phyloP scores from a whole-genome alignment of 1,140 invertebrate genomes.

The Panonychus citri region DNA sequence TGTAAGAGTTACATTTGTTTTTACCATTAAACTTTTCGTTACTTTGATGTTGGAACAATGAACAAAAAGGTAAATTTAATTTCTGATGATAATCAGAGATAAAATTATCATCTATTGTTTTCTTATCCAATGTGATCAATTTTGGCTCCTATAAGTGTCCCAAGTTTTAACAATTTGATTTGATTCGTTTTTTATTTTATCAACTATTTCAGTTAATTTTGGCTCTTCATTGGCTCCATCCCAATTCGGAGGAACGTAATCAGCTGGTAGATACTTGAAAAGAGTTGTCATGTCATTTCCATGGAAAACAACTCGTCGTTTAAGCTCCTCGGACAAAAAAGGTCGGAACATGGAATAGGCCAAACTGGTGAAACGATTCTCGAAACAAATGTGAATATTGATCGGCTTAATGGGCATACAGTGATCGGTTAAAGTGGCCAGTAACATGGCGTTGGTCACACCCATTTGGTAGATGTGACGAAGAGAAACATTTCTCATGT shows the following conservation, averaged over 20 bases:
- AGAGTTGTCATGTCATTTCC: not conserved
- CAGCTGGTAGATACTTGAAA: not conserved
- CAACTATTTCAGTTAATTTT: too few relatives aligned
- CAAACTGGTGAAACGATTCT: not conserved
- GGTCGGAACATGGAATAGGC: not conserved
- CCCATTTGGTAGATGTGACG: not conserved
- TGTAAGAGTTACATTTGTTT: too few relatives aligned
- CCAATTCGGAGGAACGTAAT: not conserved
- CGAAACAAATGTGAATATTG: not conserved
- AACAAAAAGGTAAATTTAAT: too few relatives aligned
- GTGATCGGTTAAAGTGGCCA: not conserved
- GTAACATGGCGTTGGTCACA: not conserved
- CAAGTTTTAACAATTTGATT: too few relatives aligned
- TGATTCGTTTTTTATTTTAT: too few relatives aligned
- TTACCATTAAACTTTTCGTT: too few relatives aligned
- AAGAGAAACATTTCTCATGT: not conserved
- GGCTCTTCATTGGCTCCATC: not conserved
- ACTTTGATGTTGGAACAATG: too few relatives aligned
- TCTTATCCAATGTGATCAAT: too few relatives aligned
- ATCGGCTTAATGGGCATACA: not conserved
- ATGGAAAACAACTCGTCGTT: not conserved
- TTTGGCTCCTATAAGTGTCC: too few relatives aligned
- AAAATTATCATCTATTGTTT: too few relatives aligned
- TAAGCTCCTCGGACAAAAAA: not conserved
- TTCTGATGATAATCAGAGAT: too few relatives aligned